Evolutionary conservation across 2,113 vertebrate genomes (phyloP).

Genomic region (Apodemus sylvaticus): DNA sequence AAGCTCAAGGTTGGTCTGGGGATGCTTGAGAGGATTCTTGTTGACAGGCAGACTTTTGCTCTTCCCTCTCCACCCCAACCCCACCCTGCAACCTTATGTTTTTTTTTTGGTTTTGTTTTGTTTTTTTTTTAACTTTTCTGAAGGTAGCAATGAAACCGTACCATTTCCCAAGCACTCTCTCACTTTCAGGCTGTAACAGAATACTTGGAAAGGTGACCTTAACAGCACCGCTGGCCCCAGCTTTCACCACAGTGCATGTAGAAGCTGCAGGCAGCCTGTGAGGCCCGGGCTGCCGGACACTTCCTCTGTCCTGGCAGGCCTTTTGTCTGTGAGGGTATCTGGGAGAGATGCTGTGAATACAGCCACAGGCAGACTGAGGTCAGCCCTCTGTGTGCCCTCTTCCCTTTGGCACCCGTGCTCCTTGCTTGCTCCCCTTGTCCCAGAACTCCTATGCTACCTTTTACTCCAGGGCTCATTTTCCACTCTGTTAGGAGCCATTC

Average conservation of each 20-base stretch:
- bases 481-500: not conserved
- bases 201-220: not conserved
- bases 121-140: conserved; percentile 52
- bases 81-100: not conserved
- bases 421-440: not conserved
- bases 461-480: not conserved
- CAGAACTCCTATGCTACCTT: conserved; percentile 7
- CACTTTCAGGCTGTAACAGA: conserved; percentile 40
- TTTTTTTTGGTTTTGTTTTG: no score
- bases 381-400: not conserved
- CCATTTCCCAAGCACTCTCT: conserved; percentile 33
- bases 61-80: not conserved
- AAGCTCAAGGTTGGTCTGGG: not conserved
- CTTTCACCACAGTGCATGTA: not conserved
- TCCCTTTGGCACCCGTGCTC: not conserved
- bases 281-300: not conserved
- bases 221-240: not conserved
- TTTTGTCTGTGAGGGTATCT: not conserved
- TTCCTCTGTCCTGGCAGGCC: not conserved
- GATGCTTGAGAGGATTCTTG: not conserved
- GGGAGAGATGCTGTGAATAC: not conserved
- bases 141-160: conserved; percentile 38
- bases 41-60: not conserved
- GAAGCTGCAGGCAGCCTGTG: not conserved
- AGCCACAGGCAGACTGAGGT: not conserved